phyloP scores from a whole-genome alignment of 1,140 invertebrate species.

The Trissolcus basalis region DNA sequence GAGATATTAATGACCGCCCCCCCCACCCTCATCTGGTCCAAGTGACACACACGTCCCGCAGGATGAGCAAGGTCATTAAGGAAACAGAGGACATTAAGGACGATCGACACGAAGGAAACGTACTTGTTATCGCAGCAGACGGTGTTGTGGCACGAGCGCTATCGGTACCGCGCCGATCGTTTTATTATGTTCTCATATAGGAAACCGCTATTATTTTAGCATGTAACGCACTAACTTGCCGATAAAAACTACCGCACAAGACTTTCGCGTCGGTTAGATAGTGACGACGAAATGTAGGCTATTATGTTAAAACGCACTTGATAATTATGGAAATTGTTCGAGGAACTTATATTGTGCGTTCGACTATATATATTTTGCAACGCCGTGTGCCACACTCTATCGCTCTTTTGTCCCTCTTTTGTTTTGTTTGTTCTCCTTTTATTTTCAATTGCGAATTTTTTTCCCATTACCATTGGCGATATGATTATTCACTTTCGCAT shows the following conservation, averaged over 20 bases:
- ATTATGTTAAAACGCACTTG: conserved; percentile 22
- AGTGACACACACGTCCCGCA: conserved; percentile 5
- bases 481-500: no score
- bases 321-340: conserved; percentile 25
- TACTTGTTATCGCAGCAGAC: conserved; percentile 1
- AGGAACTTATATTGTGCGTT: background rate
- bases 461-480: no score
- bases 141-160: background rate
- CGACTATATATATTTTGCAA: no score
- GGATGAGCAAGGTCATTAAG: conserved; percentile 29
- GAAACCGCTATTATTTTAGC: conserved; percentile 11
- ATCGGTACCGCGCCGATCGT: conserved; percentile 2
- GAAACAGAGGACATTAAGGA: conserved; percentile 11
- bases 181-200: conserved; percentile 8
- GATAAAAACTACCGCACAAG: conserved; percentile 6
- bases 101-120: conserved; percentile 8
- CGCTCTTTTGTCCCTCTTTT: no score
- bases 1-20: conserved; percentile 53
- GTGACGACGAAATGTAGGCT: conserved; percentile 16
- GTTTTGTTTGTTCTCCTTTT: no score
- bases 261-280: conserved; percentile 5
- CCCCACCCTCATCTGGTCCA: conserved; percentile 16
- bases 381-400: no score
- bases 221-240: background rate
- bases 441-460: no score